Evolutionary conservation across 2,797 vertebrate genomes (phyloP).

Genomic region (Sciurus vulgaris): DNA sequence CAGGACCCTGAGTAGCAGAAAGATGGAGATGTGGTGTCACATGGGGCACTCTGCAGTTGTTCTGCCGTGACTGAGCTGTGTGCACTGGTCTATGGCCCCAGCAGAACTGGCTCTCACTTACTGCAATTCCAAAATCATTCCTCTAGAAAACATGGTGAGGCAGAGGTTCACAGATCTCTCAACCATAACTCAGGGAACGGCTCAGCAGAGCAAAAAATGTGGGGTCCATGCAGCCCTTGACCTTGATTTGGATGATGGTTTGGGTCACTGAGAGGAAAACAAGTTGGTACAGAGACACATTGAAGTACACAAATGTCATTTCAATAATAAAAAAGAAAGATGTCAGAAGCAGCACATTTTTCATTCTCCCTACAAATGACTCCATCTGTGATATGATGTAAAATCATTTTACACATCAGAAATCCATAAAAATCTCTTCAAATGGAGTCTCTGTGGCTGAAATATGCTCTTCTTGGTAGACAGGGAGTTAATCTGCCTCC

Average conservation of each 20-base stretch:
- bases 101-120: not conserved
- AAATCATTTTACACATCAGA: constrained; percentile 86
- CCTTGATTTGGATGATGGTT: constrained; percentile 74
- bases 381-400: constrained; percentile 70
- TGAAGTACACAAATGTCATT: constrained; percentile 77
- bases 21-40: fast-evolving
- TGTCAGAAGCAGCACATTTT: constrained; percentile 82
- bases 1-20: not conserved
- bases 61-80: constrained; percentile 31
- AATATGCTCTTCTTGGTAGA: constrained; percentile 25
- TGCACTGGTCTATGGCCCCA: not conserved
- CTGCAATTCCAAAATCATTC: constrained; percentile 62
- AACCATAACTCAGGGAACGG: constrained; percentile 79
- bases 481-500: not conserved
- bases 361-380: constrained; percentile 79
- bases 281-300: constrained; percentile 76
- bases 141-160: constrained; percentile 27
- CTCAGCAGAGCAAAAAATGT: constrained; percentile 82
- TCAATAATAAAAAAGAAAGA: constrained; percentile 40
- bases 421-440: constrained; percentile 81
- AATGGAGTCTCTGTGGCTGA: constrained; percentile 63
- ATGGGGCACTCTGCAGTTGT: not conserved
- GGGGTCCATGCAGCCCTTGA: constrained; percentile 75
- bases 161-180: constrained; percentile 71
- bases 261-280: constrained; percentile 84